Evolutionary conservation across 2,797 vertebrate species (phyloP), one percentile per base, ranked within the genome.

Genomic region (Arremon brunneinucha): DNA sequence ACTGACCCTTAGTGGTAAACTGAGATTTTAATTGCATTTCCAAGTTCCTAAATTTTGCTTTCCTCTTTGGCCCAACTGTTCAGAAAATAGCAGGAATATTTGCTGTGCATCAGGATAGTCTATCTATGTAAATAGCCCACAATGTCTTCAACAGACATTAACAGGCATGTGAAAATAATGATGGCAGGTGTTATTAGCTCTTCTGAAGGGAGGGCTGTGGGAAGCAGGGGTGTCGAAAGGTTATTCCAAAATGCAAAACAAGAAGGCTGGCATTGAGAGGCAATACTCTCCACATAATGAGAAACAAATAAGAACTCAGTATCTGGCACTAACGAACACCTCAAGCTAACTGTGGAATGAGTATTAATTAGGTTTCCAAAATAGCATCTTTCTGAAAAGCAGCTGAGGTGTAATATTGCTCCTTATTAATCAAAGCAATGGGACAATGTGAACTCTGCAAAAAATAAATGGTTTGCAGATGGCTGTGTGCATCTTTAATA

Each of bases 361-460:
- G 69, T 97, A 95, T 96, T 95, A 94, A 89, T 82, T 97, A 90
- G 89, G 92, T 82, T 96, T 97, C 95, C 57, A 95, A 97, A 97
- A 90, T 85, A 93, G 27, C 49, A 74, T 96, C 94, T 88, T 95
- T 95, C 94, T 96, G 87, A 91, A 95, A 96, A 93, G 90, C 85
- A 95, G 70, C 89, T 94, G 95, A 95, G 63, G 78, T 96, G 77
- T 94, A 94, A 92, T 88, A 83, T 94, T 86, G 78, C 82, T 96
- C 93, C 77, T 90, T 95, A 91, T 95, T 94, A 96, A 96, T 94
- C 87, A 96, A 95, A 95, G 79, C 87, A 91, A 86, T 43, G 69
- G 81, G 89, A 97, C 89, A 96, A 90, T 87, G 93, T 88, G 94
- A 95, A 97, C 91, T 94, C 93, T 77, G 86, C 55, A 89, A 95